Conservation (phyloP, 2,888 invertebrate species). For the Crioceris asparagi region DNA sequence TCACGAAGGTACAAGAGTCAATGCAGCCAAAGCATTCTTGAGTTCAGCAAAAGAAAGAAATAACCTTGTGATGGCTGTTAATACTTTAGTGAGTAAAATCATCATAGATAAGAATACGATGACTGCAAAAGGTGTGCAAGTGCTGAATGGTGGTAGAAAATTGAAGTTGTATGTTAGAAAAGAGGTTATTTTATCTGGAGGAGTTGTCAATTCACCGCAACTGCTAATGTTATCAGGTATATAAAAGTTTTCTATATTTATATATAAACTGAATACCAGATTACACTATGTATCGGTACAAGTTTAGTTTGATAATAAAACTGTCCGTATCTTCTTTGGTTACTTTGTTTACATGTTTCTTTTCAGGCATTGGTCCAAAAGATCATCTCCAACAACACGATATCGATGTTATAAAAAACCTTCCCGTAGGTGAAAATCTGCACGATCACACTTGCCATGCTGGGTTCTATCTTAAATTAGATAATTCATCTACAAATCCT, state of each 20-base stretch:
- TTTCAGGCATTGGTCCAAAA: constrained; percentile 46
- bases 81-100: constrained; percentile 45
- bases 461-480: constrained; percentile 22
- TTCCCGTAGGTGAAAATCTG: constrained; percentile 46
- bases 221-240: constrained; percentile 60
- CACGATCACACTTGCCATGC: constrained; percentile 43
- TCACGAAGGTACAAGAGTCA: constrained; percentile 36
- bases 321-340: no score
- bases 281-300: no score
- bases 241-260: no score
- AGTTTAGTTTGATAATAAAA: no score
- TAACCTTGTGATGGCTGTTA: constrained; percentile 49
- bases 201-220: constrained; percentile 56
- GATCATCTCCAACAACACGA: constrained; percentile 39
- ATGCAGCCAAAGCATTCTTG: constrained; percentile 63
- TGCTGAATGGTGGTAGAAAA: constrained; percentile 30
- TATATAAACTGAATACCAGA: no score
- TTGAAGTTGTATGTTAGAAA: constrained; percentile 38
- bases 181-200: constrained; percentile 54
- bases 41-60: constrained; percentile 39
- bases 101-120: constrained; percentile 38
- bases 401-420: constrained; percentile 37
- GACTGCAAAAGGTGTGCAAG: constrained; percentile 39
- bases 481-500: constrained; percentile 9
- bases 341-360: no score